Base-by-base conservation (phyloP, 2,797 vertebrate genomes). In the Scolopax rusticola region DNA sequence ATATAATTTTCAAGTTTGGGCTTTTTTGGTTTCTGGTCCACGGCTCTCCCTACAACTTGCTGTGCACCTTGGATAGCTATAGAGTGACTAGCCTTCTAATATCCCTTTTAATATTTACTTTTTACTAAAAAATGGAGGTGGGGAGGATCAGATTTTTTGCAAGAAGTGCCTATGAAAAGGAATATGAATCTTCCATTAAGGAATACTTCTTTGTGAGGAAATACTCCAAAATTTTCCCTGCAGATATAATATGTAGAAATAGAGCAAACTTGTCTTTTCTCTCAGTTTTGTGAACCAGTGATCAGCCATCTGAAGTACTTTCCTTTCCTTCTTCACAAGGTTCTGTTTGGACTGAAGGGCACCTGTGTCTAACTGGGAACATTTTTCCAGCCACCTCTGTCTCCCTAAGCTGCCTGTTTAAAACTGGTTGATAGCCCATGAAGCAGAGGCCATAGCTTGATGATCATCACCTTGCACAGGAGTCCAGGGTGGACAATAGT, bases 21-120 rank as follows among this genome's bases (percentile, higher is more conserved):
- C 65, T 93, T 95, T 93, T 95, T 79, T 94, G 70, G 83, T 65
- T 75, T 78, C 50, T 68, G 33, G 10, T 78, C 20, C 14, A 8
- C 78, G 85, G 38, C 57, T 90, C 50, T 87, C 38, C 45, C 12
- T 64, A 40, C 28, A 68, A 53, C 7, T 64, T 32, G 4, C 33
- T 89, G 45, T 84, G 53, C 28, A 69, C 45, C 15, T 89, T 83
- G 60, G 32, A 28, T 64, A 61, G 28, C 15, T 61, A 20, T 11
- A 71, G 69, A 59, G 68, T 50, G 5, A 71, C 13, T 71, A 71
- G 53, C 25, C 11, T 83, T 61, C 63, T 63, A 82, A 65, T 51
- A 82, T 53, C 2, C 4, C 25, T 67, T 80, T 54, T 40, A 45
- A 69, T 69, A 47, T 23, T 64, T 45, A 36, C 11, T 54, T 73